phyloP scores from a whole-genome alignment of 1,140 invertebrate genomes.

The Bombus sibiricus region DNA sequence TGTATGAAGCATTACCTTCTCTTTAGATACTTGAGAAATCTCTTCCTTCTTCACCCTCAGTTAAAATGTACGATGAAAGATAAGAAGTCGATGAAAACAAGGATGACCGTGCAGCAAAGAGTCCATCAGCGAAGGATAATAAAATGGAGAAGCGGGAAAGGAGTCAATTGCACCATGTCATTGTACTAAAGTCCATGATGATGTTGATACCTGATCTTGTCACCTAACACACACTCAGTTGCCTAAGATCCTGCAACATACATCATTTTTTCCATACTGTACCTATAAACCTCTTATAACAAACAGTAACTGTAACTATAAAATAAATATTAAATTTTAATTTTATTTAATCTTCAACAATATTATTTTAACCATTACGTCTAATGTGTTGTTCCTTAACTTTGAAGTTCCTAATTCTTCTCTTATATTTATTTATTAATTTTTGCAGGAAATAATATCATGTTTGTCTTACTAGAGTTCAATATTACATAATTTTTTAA shows the following conservation, averaged over 20 bases:
- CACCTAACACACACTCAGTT: slow-evolving; percentile 74
- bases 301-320: slow-evolving; percentile 53
- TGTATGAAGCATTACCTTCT: slow-evolving; percentile 75
- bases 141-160: slow-evolving; percentile 73
- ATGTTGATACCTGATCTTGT: slow-evolving; percentile 62
- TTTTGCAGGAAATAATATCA: background rate
- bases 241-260: slow-evolving; percentile 78
- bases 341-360: background rate
- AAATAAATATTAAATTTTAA: slow-evolving; percentile 7
- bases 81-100: slow-evolving; percentile 73
- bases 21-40: slow-evolving; percentile 71
- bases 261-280: slow-evolving; percentile 72
- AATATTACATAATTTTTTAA: background rate
- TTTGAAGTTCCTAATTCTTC: background rate
- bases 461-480: too few relatives aligned
- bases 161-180: slow-evolving; percentile 70
- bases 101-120: slow-evolving; percentile 71
- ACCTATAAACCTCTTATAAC: slow-evolving; percentile 60
- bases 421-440: background rate
- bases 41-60: slow-evolving; percentile 71
- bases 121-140: slow-evolving; percentile 70
- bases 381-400: background rate
- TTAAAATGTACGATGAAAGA: slow-evolving; percentile 74
- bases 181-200: slow-evolving; percentile 64
- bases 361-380: background rate